These are phyloP conservation scores for Heteromurus nitidus DNA, from an alignment of 2,888 invertebrate genomes.

Conservation along the genomic window DNA sequence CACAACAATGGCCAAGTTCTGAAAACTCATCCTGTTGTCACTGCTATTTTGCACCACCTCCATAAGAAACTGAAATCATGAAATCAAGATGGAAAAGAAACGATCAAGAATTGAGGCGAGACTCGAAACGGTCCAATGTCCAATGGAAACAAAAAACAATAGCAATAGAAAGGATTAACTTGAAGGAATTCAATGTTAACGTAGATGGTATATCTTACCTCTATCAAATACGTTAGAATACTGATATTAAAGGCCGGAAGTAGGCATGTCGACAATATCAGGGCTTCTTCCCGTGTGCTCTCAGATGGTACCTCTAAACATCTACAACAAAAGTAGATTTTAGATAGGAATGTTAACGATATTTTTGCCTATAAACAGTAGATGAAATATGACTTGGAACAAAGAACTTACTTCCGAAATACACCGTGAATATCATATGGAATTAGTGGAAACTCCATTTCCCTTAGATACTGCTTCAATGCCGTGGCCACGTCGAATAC, in stretches of 20 bases:
- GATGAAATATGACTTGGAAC: neutral
- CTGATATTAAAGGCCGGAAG: conserved; percentile 86
- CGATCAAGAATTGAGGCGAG: neutral
- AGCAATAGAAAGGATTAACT: no score
- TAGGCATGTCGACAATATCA: conserved; percentile 82
- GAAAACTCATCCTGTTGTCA: conserved; percentile 88
- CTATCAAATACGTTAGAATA: conserved; percentile 88
- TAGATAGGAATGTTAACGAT: no score
- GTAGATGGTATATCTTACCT: conserved; percentile 79
- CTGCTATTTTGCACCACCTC: conserved; percentile 83
- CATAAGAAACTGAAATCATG: conserved; percentile 81
- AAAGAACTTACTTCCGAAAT: conserved; percentile 78
- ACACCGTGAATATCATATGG: conserved; percentile 84
- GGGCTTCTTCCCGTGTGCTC: conserved; percentile 79
- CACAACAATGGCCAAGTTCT: conserved; percentile 89
- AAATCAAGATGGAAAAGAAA: no score
- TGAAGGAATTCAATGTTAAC: no score
- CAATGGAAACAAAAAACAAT: no score
- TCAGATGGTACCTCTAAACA: conserved; percentile 77
- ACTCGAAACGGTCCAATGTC: conserved; percentile 3
- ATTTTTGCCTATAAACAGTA: neutral
- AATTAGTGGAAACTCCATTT: conserved; percentile 89
- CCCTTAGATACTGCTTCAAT: conserved; percentile 88
- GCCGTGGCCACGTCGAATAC: conserved; percentile 91
- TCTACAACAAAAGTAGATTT: no score